Base-by-base conservation (phyloP, 2,797 vertebrate genomes). In the Smutsia gigantea region DNA sequence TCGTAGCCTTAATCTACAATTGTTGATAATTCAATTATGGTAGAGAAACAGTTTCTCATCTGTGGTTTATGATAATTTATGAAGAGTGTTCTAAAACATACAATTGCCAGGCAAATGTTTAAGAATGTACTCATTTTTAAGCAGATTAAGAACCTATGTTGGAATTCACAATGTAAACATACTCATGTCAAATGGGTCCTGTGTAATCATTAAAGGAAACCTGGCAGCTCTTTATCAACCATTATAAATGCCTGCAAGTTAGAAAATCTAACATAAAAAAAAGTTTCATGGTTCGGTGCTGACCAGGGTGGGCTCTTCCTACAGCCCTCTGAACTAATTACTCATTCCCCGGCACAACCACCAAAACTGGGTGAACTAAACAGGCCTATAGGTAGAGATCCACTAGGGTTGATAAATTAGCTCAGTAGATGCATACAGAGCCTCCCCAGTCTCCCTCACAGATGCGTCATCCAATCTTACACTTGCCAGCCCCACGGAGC, bases 141-240 rank as follows among this genome's bases (percentile, higher is more conserved):
- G 68, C 61, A 87, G 55, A 66, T 85, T 27, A 89, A 94, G 39
- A 93, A 93, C 17, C 69, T 49, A 55, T 12, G n/a, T 85, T 72
- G 71, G 59, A 93, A 94, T 95, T 66, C 64, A 71, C 39, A 87
- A 90, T 53, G 66, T 82, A 72, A 95, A 88, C 13, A 55, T 82
- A 31, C 17, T 90, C 39, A 0, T 17, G 5, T 87, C 77, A 72
- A 66, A 63, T n/a, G 74, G 69, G 49, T 51, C 57, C 49, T 17
- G 17, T 31, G 21, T 21, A 51, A 53, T 63, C 74, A 64, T 74
- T 46, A 74, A 86, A 86, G 29, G 78, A 69, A 74, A 25, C 23
- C 72, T 8, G 11, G 18, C 3, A 29, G 31, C 53, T 77, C 53
- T 90, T 89, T 81, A 64, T 34, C 42, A 78, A 34, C 51, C 63